These are phyloP conservation scores for Helarctos malayanus DNA, from an alignment of 2,797 vertebrate genomes.

Conservation along the genomic window DNA sequence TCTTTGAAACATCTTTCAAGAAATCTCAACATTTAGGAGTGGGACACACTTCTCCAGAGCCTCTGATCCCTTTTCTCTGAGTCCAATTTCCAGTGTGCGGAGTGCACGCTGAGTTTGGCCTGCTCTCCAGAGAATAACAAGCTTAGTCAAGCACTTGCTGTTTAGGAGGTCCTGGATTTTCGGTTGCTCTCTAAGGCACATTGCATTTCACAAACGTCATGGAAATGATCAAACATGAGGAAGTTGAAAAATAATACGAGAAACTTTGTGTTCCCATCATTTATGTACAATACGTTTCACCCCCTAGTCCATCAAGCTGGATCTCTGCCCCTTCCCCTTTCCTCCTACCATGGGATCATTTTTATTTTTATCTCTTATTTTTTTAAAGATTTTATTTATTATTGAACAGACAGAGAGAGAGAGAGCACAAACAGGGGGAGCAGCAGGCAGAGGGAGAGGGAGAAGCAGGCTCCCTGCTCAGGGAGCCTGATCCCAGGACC, in stretches of 20 bases:
- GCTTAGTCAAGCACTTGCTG: neutral
- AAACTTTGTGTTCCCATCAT: neutral
- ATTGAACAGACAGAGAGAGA: no score
- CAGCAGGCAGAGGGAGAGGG: no score
- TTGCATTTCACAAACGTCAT: neutral
- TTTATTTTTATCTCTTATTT: neutral
- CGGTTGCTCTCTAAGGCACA: neutral
- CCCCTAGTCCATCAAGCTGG: neutral
- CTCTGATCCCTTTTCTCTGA: neutral
- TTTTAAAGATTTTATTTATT: no score
- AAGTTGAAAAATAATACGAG: neutral
- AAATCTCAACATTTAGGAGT: neutral
- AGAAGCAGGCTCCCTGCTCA: no score
- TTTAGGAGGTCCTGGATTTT: neutral
- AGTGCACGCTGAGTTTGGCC: neutral
- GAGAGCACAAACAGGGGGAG: no score
- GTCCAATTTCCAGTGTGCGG: neutral
- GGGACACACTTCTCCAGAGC: neutral
- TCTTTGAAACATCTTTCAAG: neutral
- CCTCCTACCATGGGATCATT: neutral
- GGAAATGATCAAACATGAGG: neutral
- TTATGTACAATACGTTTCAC: neutral
- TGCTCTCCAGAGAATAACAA: neutral
- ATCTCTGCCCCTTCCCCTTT: neutral
- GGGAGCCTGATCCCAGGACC: no score